These are phyloP conservation scores for Helicolenus hilgendorfi DNA, from an alignment of 2,797 vertebrate species.

Conservation along the genomic window DNA sequence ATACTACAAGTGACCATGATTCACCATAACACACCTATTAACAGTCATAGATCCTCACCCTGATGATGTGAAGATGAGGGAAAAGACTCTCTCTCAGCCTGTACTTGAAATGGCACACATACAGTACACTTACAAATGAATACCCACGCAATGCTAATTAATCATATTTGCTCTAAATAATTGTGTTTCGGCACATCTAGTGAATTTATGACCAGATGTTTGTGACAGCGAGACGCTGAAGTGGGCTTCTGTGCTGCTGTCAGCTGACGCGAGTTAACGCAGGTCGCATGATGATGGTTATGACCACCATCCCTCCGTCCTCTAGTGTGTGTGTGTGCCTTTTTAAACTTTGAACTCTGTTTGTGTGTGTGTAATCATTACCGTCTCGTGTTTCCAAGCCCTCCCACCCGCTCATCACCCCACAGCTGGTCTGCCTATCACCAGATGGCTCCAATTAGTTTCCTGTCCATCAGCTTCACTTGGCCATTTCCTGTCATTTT, in stretches of 20 bases:
- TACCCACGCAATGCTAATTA: neutral
- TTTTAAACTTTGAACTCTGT: neutral
- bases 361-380: neutral
- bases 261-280: slow-evolving; percentile 67
- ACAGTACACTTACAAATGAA: neutral
- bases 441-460: slow-evolving; percentile 28
- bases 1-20: slow-evolving; percentile 9
- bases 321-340: neutral
- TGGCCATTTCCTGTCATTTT: slow-evolving; percentile 26
- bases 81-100: neutral
- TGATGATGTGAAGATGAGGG: neutral
- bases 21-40: slow-evolving; percentile 1
- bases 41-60: neutral
- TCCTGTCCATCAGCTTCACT: slow-evolving; percentile 25
- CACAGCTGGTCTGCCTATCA: neutral
- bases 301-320: slow-evolving; percentile 1
- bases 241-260: slow-evolving; percentile 38
- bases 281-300: slow-evolving; percentile 62
- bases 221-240: slow-evolving; percentile 4
- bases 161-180: neutral
- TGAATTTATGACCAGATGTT: slow-evolving; percentile 31
- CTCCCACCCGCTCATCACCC: slow-evolving; percentile 25
- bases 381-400: slow-evolving; percentile 13
- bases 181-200: neutral
- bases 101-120: neutral